These are phyloP conservation scores for Drosophila pseudoananassae DNA, from an alignment of 1,140 invertebrate species.

Conservation along the genomic window DNA sequence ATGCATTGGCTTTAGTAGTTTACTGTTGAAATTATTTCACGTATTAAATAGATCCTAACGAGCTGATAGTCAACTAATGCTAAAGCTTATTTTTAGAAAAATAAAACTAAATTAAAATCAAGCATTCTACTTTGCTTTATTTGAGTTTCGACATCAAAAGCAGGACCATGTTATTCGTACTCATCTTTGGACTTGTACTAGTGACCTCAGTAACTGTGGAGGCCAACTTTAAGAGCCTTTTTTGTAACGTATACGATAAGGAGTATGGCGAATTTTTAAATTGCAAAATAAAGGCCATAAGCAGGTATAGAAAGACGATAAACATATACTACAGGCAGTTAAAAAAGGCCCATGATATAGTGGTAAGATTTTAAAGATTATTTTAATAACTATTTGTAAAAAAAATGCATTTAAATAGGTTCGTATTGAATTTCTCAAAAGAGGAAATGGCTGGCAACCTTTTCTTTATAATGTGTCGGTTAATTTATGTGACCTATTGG, in stretches of 20 bases:
- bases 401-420: slow-evolving; percentile 1
- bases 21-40: neutral
- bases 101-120: no score
- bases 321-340: slow-evolving; percentile 3
- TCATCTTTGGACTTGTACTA: neutral
- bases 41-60: neutral
- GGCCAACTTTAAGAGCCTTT: slow-evolving; percentile 29
- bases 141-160: no score
- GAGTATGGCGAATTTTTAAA: slow-evolving; percentile 1
- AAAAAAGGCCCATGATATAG: neutral
- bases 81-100: no score
- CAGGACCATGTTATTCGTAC: neutral
- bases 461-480: slow-evolving; percentile 17
- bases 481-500: slow-evolving; percentile 8
- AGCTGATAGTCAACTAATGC: neutral
- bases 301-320: slow-evolving; percentile 20
- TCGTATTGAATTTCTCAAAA: slow-evolving; percentile 16
- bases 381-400: neutral
- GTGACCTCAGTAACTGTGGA: neutral
- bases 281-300: slow-evolving; percentile 31
- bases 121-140: no score
- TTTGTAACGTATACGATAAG: slow-evolving; percentile 7
- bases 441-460: slow-evolving; percentile 20
- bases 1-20: neutral
- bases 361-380: neutral